A percentile compares a stretch with the other conserved stretches of the same genome.
phyloP scores from a whole-genome alignment of 2,797 vertebrate genomes.

The Pantherophis vulpinus region DNA sequence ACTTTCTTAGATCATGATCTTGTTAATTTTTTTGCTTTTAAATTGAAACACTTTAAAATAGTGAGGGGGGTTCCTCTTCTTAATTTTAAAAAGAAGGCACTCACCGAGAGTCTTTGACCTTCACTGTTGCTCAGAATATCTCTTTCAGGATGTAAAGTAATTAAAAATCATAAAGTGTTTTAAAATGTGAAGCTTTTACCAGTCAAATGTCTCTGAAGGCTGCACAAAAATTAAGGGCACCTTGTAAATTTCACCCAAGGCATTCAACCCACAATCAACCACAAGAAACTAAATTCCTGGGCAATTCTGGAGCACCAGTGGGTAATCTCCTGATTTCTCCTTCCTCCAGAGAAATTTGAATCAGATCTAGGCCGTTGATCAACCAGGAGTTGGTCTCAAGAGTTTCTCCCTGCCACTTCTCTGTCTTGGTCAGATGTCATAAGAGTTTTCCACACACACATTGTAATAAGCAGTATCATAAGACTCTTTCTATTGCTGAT shows the following conservation, averaged over 20 bases:
- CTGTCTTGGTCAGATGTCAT: not conserved
- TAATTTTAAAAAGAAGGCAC: not conserved
- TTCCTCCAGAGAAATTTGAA: not conserved
- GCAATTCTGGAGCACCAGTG: not conserved
- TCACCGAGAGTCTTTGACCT: not conserved
- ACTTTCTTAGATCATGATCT: not conserved
- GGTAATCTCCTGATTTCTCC: not conserved
- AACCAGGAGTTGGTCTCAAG: not conserved
- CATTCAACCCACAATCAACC: not conserved
- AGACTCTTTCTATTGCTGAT: not conserved
- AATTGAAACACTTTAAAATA: not conserved
- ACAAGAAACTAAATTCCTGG: not conserved
- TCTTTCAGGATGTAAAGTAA: not conserved
- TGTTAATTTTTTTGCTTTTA: too few species aligned
- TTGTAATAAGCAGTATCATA: not conserved
- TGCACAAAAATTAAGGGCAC: not conserved
- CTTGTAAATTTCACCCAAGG: not conserved
- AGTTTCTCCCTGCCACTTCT: not conserved
- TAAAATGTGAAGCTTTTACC: not conserved
- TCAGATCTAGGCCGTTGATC: not conserved
- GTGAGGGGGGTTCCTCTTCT: not conserved
- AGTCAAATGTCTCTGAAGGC: not conserved
- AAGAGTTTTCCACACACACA: not conserved
- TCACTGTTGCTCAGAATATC: too few species aligned
- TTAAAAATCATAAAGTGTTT: not conserved